Evolutionary conservation across 2,797 vertebrate genomes (phyloP), one percentile per base, ranked within the genome.

Genomic region (Etheostoma nigrum): DNA sequence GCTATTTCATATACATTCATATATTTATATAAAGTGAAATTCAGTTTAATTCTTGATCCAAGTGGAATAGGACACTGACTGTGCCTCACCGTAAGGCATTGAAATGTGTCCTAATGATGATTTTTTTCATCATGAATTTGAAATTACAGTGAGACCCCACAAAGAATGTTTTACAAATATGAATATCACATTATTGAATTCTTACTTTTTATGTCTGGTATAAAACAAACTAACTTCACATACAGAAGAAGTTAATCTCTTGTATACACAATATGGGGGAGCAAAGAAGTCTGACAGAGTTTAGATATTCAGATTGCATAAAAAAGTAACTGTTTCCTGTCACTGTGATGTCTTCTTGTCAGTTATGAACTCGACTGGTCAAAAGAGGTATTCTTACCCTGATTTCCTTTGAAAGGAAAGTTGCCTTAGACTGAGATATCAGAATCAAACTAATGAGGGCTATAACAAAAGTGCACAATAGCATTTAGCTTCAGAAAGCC

Each of bases 381-480:
- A 76, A 67, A 83, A 55, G 58, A 91, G 73, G 89, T 65, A 77
- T 81, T 88, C 49, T 74, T 83, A 80, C 59, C 76, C 73, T 64
- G 76, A 81, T 86, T 88, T 91, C 82, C 84, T 78, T 79, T 75
- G 73, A 89, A 85, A 86, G 87, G 85, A 91, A 89, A 73, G 83
- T 87, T 94, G 94, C 94, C 93, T 95, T 95, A 94, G 91, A 93
- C 89, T 88, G 87, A 91, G 81, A 90, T 81, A 89, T 94, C 92
- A 94, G 93, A 93, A 94, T 94, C 72, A 91, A 91, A 90, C 78
- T 79, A 82, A 89, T 63, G 92, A 95, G 93, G 94, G 94, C 94
- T 95, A 92, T 87, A 86, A 66, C 67, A 77, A 85, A 88, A 84
- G 78, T 83, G 82, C 87, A 91, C 80, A 88, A 88, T 27, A 58